Conservation (phyloP, 2,797 vertebrate genomes). For the Spinus pinus region DNA sequence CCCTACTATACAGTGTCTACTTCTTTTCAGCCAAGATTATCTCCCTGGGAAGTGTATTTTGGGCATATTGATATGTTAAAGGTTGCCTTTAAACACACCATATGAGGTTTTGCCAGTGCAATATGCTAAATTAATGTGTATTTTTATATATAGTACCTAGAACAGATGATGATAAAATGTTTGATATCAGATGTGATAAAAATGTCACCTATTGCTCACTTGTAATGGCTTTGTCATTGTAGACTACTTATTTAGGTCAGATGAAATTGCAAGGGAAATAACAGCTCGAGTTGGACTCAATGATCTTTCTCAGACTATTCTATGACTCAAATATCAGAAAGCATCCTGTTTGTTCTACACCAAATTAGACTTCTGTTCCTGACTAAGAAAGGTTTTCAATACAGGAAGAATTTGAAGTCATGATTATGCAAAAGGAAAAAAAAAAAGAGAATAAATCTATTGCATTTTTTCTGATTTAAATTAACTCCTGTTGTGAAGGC, state of each 20-base stretch:
- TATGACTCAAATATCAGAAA: not conserved
- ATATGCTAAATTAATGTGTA: not conserved
- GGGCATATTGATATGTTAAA: not conserved
- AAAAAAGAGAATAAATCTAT: not conserved
- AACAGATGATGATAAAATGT: constrained; percentile 11
- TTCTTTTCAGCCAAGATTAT: not conserved
- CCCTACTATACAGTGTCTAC: not conserved
- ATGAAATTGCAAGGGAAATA: constrained; percentile 23
- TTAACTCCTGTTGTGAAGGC: not conserved
- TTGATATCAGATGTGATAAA: not conserved
- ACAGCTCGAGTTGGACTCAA: not conserved
- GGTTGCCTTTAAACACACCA: not conserved
- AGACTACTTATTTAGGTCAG: constrained; percentile 5
- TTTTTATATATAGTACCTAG: not conserved
- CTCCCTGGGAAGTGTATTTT: not conserved
- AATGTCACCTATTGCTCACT: constrained; percentile 41
- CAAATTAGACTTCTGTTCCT: not conserved
- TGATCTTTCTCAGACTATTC: not conserved
- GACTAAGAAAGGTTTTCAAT: not conserved
- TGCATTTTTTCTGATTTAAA: not conserved
- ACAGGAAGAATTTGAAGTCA: not conserved
- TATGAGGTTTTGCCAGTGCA: not conserved
- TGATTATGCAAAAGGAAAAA: not conserved
- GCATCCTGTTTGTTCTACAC: not conserved
- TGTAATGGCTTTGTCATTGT: constrained; percentile 32